Evolutionary conservation across 2,113 vertebrate genomes (phyloP).

Genomic region (Sinocyclocheilus rhinocerous): DNA sequence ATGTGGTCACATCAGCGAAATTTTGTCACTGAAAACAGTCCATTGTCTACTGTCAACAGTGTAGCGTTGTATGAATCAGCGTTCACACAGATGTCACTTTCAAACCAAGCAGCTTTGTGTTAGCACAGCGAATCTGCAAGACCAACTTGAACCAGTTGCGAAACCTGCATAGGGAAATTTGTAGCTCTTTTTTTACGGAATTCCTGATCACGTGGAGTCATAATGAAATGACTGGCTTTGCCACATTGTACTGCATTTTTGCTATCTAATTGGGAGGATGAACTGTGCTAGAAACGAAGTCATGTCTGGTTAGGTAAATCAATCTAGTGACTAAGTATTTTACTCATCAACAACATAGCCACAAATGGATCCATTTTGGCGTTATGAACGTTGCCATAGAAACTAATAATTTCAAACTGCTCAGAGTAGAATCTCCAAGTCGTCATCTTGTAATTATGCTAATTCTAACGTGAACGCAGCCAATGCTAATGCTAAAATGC

Average conservation of each 20-base stretch:
- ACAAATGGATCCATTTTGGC: neutral
- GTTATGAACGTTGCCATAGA: neutral
- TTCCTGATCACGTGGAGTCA: neutral
- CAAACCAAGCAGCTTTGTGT: neutral
- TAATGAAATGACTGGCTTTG: neutral
- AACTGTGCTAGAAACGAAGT: neutral
- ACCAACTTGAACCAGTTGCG: neutral
- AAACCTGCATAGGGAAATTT: neutral
- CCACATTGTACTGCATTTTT: neutral
- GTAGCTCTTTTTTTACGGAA: neutral
- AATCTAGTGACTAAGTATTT: constrained; percentile 28
- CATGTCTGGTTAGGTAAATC: neutral
- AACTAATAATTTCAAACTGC: neutral
- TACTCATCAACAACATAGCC: neutral
- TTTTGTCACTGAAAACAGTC: no score
- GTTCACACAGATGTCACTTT: no score
- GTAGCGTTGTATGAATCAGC: neutral
- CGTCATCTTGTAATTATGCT: constrained; percentile 20
- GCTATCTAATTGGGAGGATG: neutral
- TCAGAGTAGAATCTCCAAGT: neutral
- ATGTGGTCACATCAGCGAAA: no score
- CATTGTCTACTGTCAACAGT: neutral
- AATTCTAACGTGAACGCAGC: neutral
- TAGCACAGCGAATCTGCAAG: neutral
- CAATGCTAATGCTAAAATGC: constrained; percentile 11